Percentiles rank a stretch among this genome's conserved stretches.
These are phyloP conservation scores for Clavelina lepadiformis DNA, from an alignment of 23 tunicate genomes.

Conservation along the genomic window DNA sequence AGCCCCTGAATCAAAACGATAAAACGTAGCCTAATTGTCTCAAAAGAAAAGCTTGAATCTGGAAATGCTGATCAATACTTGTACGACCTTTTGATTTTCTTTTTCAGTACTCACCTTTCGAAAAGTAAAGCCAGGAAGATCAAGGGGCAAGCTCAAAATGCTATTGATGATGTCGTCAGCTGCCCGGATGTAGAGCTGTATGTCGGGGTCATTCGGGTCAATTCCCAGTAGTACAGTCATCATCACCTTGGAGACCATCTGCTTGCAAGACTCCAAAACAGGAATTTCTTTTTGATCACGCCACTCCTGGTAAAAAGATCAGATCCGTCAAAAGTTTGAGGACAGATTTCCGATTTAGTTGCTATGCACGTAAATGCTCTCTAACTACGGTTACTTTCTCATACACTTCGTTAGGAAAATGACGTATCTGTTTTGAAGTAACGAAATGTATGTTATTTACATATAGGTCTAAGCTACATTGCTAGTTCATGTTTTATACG, in stretches of 20 bases:
- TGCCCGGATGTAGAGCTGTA: constrained; percentile 70
- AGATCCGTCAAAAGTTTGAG: no score
- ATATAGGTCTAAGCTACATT: no score
- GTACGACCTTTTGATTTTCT: not conserved
- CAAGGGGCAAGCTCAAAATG: constrained; percentile 72
- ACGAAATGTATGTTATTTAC: no score
- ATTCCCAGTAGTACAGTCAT: constrained; percentile 86
- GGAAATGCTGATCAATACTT: not conserved
- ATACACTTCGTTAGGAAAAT: no score
- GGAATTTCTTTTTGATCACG: no score
- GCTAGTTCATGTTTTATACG: no score
- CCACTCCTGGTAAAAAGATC: no score
- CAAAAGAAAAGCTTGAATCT: not conserved
- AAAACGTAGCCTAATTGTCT: not conserved
- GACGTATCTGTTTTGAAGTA: no score
- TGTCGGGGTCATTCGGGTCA: constrained; percentile 67
- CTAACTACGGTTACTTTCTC: no score
- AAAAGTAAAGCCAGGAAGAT: constrained; percentile 68
- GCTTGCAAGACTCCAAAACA: constrained; percentile 76
- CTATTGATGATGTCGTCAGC: constrained; percentile 87
- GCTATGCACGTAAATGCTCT: no score
- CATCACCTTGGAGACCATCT: constrained; percentile 75
- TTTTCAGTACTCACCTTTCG: constrained; percentile 27
- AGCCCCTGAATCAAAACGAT: constrained; percentile 42
- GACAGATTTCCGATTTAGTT: no score